A percentile compares a stretch with the other conserved stretches of the same genome.
phyloP scores from a whole-genome alignment of 2,888 invertebrate species.

The Euplagia quadripunctaria region DNA sequence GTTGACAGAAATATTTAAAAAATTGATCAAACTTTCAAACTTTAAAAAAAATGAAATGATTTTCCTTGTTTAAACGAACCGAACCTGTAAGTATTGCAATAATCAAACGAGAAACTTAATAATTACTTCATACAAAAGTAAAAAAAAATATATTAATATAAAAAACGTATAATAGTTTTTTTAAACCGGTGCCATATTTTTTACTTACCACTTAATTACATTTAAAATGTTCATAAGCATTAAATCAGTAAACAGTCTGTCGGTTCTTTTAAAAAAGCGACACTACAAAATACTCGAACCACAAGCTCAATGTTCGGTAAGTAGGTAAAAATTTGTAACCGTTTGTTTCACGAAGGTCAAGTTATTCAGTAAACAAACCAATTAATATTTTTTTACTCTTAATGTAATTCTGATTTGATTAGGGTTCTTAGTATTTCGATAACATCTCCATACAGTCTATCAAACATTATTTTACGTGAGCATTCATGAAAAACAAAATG shows the following conservation, averaged over 20 bases:
- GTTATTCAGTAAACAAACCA: conserved; percentile 62
- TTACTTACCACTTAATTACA: background rate
- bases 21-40: no score
- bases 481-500: conserved; percentile 5
- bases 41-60: background rate
- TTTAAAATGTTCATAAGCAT: conserved; percentile 29
- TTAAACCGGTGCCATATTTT: background rate
- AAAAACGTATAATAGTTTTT: background rate
- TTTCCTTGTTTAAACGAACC: background rate
- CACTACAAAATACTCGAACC: background rate
- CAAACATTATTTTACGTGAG: conserved; percentile 17
- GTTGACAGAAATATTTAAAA: background rate
- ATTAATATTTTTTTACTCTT: conserved; percentile 55
- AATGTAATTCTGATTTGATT: conserved; percentile 52
- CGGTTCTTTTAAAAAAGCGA: background rate
- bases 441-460: conserved; percentile 27
- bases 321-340: conserved; percentile 54
- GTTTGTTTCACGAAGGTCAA: conserved; percentile 43
- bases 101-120: background rate
- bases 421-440: conserved; percentile 40
- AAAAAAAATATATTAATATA: background rate
- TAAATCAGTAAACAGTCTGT: background rate
- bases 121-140: background rate
- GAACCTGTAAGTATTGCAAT: background rate
- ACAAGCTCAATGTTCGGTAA: conserved; percentile 11